Conservation (phyloP, 2,888 invertebrate genomes). For the Teleogryllus oceanicus region DNA sequence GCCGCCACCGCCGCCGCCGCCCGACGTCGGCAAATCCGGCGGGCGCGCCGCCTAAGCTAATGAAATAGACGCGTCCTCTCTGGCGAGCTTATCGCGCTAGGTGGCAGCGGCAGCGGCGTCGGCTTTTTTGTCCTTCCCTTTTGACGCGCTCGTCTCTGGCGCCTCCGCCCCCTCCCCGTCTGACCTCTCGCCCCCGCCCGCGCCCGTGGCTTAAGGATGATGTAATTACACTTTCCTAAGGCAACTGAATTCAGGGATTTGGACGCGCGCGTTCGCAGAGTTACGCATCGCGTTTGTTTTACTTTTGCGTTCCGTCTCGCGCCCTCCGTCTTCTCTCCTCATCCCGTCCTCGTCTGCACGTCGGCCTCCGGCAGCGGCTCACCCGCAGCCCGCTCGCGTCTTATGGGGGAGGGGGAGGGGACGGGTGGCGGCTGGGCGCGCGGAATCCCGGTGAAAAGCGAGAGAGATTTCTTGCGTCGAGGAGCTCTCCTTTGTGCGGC, state of each 20-base stretch:
- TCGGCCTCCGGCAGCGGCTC: too few species aligned
- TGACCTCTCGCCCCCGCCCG: background rate
- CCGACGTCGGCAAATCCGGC: background rate
- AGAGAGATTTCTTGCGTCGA: too few species aligned
- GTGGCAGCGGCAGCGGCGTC: background rate
- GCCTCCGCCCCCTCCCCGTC: too few species aligned
- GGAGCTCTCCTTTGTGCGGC: too few species aligned
- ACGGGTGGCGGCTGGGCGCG: too few species aligned
- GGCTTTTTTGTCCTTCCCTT: background rate
- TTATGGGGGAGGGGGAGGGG: too few species aligned
- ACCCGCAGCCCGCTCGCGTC: too few species aligned
- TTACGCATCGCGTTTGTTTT: background rate
- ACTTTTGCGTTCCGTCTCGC: background rate
- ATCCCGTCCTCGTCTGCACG: too few species aligned
- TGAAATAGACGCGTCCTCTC: slow-evolving; percentile 28
- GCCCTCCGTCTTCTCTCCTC: background rate
- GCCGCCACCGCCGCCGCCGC: background rate
- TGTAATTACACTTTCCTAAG: slow-evolving; percentile 9
- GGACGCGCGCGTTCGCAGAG: background rate
- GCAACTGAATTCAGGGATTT: slow-evolving; percentile 7
- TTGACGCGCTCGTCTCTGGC: too few species aligned
- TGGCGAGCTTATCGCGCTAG: slow-evolving; percentile 4
- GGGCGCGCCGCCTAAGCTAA: slow-evolving; percentile 27
- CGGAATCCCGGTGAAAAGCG: too few species aligned
- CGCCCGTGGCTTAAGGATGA: slow-evolving; percentile 1